Percentiles rank a stretch among this genome's conserved stretches.
phyloP scores from a whole-genome alignment of 30 jellyfish, hydroid and myxozoan genomes.

The Rhopilema esculentum region DNA sequence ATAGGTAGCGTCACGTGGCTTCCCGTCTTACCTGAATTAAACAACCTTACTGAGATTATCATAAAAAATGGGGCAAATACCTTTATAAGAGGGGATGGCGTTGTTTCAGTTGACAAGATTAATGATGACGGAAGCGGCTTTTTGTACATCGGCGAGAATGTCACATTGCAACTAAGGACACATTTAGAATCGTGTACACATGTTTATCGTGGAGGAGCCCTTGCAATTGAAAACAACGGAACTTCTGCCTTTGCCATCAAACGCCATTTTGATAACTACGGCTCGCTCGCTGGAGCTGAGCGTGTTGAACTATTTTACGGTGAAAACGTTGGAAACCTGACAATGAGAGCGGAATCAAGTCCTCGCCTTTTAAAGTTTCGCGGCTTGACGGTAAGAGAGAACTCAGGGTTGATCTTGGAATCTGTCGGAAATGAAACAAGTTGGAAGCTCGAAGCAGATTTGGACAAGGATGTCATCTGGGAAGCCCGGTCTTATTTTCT shows the following conservation, averaged over 20 bases:
- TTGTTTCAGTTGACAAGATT: background rate
- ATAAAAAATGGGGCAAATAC: conserved; percentile 43
- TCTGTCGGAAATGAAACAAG: background rate
- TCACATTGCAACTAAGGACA: conserved; percentile 17
- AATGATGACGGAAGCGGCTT: conserved; percentile 59
- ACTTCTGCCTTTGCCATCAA: conserved; percentile 28
- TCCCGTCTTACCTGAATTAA: background rate
- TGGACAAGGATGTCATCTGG: conserved; percentile 7
- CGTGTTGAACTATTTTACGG: conserved; percentile 36
- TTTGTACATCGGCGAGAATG: conserved; percentile 48
- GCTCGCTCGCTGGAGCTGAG: conserved; percentile 12
- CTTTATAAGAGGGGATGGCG: conserved; percentile 17
- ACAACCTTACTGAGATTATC: conserved; percentile 32
- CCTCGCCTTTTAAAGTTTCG: conserved; percentile 27
- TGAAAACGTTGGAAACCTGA: conserved; percentile 27
- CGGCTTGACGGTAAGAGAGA: conserved; percentile 17
- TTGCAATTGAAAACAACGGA: conserved; percentile 34
- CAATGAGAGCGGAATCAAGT: conserved; percentile 33
- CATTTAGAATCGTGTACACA: conserved; percentile 64
- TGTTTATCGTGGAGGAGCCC: conserved; percentile 26
- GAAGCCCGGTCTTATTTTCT: conserved; percentile 8
- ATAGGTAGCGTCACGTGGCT: conserved; percentile 42
- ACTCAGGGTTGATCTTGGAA: conserved; percentile 24
- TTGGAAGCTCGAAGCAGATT: conserved; percentile 45
- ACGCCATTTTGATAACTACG: conserved; percentile 53